phyloP scores from a whole-genome alignment of 1,140 invertebrate genomes.

The Aplysia californica region DNA sequence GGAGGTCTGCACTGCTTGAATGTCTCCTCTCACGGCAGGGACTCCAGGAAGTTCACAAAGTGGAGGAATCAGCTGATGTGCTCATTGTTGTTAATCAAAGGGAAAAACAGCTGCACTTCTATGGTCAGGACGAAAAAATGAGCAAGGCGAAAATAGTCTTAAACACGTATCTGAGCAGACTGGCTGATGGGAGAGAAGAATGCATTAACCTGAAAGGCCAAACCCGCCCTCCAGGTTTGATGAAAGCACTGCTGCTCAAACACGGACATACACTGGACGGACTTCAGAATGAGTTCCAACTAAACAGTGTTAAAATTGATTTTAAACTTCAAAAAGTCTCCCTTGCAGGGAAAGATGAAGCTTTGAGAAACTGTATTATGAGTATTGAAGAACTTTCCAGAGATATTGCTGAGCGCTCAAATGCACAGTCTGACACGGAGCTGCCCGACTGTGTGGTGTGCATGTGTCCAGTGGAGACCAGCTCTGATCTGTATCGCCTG shows the following conservation, averaged over 20 bases:
- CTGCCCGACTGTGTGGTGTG: constrained; percentile 55
- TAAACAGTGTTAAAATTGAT: constrained; percentile 35
- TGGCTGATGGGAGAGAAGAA: constrained; percentile 23
- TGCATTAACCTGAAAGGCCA: constrained; percentile 36
- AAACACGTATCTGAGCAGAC: constrained; percentile 33
- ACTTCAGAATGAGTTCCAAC: constrained; percentile 27
- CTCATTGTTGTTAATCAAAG: constrained; percentile 41
- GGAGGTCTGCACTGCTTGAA: constrained; percentile 1
- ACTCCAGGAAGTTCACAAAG: constrained; percentile 26
- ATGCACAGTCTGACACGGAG: background rate
- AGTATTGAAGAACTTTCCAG: constrained; percentile 29
- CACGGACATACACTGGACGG: constrained; percentile 37
- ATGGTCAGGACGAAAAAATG: constrained; percentile 31
- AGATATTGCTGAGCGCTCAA: background rate
- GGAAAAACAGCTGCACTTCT: constrained; percentile 39
- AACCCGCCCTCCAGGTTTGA: constrained; percentile 46
- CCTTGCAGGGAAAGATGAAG: constrained; percentile 41
- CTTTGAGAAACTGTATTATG: constrained; percentile 28
- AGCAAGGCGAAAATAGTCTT: constrained; percentile 28
- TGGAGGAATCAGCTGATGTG: constrained; percentile 34
- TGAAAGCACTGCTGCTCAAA: constrained; percentile 47
- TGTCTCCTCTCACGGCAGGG: constrained; percentile 42
- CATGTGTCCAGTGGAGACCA: constrained; percentile 43
- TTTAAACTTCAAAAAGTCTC: constrained; percentile 41
- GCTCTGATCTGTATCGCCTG: constrained; percentile 43